phyloP scores from a whole-genome alignment of 2,113 vertebrate genomes.

The Murina feae region DNA sequence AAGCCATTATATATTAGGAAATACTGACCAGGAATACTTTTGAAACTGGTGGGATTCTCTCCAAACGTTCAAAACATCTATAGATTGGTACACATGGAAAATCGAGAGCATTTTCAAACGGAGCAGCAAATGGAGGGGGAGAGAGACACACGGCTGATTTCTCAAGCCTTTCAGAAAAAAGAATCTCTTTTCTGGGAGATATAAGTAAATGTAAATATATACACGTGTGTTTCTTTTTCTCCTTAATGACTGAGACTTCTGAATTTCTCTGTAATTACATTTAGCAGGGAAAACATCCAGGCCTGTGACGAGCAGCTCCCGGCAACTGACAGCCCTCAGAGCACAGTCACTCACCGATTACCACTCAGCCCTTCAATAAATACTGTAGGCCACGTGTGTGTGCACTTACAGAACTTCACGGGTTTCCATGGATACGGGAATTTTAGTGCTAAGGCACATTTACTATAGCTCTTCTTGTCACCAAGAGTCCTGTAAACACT shows the following conservation, averaged over 20 bases:
- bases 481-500: slow-evolving; percentile 63
- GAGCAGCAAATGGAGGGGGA: not conserved
- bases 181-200: not conserved
- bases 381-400: not conserved
- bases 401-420: slow-evolving; percentile 20
- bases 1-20: not conserved
- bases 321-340: not conserved
- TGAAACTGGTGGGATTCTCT: not conserved
- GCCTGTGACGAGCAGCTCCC: not conserved
- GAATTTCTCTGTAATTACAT: slow-evolving; percentile 22
- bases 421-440: slow-evolving; percentile 72
- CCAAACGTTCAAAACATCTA: not conserved
- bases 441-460: slow-evolving; percentile 63
- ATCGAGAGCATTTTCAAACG: not conserved
- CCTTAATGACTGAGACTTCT: not conserved
- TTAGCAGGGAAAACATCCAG: not conserved
- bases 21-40: not conserved
- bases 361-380: not conserved
- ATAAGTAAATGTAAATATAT: not conserved
- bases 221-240: not conserved
- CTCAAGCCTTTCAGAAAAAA: not conserved
- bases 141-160: not conserved
- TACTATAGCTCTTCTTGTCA: slow-evolving; percentile 62
- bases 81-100: not conserved
- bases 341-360: not conserved